Percentiles rank a stretch among this genome's conserved stretches.
phyloP scores from a whole-genome alignment of 2,888 invertebrate genomes.

The Aphidius colemani region DNA sequence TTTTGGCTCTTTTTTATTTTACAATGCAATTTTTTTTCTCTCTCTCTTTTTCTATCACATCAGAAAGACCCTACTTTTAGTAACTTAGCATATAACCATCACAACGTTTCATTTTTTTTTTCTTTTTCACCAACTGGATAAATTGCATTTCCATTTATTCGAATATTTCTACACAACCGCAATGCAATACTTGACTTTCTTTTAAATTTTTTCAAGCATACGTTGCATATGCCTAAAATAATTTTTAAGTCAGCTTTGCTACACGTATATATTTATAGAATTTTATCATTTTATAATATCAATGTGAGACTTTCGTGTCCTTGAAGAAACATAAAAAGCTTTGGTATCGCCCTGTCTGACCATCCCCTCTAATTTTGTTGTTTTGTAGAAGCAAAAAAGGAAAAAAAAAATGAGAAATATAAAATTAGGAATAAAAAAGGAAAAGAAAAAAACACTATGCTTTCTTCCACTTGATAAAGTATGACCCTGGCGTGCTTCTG shows the following conservation, averaged over 20 bases:
- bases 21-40: too few species aligned
- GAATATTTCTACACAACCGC: conserved; percentile 1
- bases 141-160: conserved; percentile 26
- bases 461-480: conserved; percentile 37
- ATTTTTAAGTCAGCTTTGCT: conserved; percentile 5
- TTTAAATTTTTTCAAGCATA: neutral
- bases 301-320: neutral
- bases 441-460: neutral
- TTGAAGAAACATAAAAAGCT: neutral
- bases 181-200: conserved; percentile 16
- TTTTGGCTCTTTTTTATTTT: neutral
- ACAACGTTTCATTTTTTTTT: conserved; percentile 28
- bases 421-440: too few species aligned
- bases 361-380: conserved; percentile 16
- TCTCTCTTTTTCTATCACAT: too few species aligned
- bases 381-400: neutral
- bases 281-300: too few species aligned
- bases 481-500: conserved; percentile 46
- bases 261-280: too few species aligned
- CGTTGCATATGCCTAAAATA: neutral
- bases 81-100: conserved; percentile 25
- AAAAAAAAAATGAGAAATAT: too few species aligned
- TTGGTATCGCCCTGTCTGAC: neutral
- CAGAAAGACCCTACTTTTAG: neutral
- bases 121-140: neutral